A percentile compares a stretch with the other conserved stretches of the same genome.
Evolutionary conservation across 1,140 invertebrate genomes (phyloP).

Genomic region (Brachystomella parvula): DNA sequence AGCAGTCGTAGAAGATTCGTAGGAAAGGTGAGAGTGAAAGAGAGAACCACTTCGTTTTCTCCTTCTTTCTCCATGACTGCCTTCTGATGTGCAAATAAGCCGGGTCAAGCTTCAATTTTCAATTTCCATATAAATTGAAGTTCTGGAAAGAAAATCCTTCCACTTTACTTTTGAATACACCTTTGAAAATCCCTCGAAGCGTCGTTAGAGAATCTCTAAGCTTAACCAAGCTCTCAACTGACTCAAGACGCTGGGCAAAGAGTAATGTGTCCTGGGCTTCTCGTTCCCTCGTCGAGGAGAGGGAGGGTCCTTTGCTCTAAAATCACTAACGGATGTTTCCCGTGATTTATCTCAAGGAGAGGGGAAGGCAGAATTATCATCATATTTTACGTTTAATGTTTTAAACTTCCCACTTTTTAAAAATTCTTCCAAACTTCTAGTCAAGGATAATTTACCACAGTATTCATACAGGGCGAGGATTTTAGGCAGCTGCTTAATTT

Average conservation of each 20-base stretch:
- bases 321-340: constrained; percentile 10
- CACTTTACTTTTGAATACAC: background rate
- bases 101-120: constrained; percentile 14
- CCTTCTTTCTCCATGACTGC: background rate
- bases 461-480: too few species aligned
- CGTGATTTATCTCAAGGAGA: background rate
- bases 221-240: background rate
- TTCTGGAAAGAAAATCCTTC: background rate
- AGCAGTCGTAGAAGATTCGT: background rate
- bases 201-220: too few species aligned
- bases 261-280: background rate
- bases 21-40: constrained; percentile 7
- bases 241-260: background rate
- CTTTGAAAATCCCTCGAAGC: too few species aligned
- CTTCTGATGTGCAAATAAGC: constrained; percentile 11
- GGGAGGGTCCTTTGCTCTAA: background rate
- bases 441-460: too few species aligned
- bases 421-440: too few species aligned
- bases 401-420: too few species aligned
- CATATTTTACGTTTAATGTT: constrained; percentile 4
- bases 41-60: constrained; percentile 12
- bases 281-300: too few species aligned
- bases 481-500: too few species aligned
- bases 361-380: constrained; percentile 2
- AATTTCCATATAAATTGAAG: constrained; percentile 18